Evolutionary conservation across 2,113 vertebrate species (phyloP).

Genomic region (Podocnemis expansa): DNA sequence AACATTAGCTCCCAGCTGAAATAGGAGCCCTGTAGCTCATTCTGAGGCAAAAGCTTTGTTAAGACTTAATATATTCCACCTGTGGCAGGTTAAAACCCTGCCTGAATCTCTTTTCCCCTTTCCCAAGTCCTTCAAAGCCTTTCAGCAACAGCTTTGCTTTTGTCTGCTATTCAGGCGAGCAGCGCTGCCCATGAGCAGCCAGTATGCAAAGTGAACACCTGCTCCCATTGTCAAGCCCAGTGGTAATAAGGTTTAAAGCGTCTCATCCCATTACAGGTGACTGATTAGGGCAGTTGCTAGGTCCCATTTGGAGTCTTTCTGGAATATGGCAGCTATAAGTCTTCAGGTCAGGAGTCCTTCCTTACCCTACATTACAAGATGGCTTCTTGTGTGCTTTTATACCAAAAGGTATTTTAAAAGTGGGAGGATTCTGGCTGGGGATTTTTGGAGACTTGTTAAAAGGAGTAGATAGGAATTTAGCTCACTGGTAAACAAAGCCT

Average conservation of each 20-base stretch:
- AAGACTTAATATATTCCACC: neutral
- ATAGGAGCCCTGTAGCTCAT: neutral
- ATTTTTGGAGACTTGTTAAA: neutral
- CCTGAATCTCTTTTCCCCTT: rapidly evolving
- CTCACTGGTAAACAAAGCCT: neutral
- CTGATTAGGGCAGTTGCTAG: rapidly evolving
- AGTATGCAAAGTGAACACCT: neutral
- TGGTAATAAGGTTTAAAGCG: neutral
- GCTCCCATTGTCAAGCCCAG: rapidly evolving
- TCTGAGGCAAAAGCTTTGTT: rapidly evolving
- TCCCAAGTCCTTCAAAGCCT: rapidly evolving
- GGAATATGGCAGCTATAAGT: rapidly evolving
- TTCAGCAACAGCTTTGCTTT: rapidly evolving
- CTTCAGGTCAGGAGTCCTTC: rapidly evolving
- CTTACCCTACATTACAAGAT: neutral
- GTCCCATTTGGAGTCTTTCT: neutral
- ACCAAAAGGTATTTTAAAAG: rapidly evolving
- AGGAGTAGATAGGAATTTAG: neutral
- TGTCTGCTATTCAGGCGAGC: rapidly evolving
- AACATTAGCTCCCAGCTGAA: neutral
- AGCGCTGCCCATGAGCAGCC: rapidly evolving
- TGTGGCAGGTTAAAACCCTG: rapidly evolving
- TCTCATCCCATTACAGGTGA: rapidly evolving
- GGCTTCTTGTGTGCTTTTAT: neutral
- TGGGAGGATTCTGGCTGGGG: neutral